Base-by-base conservation (phyloP, 2,113 vertebrate genomes). In the Archocentrus centrarchus region DNA sequence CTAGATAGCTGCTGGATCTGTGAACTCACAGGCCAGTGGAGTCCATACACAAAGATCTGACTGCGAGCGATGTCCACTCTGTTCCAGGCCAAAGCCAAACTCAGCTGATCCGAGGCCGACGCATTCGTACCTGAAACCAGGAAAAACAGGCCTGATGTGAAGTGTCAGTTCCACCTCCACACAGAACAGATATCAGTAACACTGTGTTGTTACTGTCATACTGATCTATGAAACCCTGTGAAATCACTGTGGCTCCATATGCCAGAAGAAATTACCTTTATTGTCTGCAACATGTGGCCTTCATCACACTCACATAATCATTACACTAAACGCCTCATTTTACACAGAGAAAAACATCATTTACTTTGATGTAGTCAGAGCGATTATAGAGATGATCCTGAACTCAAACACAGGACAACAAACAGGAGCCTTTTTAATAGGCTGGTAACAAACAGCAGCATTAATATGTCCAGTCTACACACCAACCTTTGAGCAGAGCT, bases 21-120 rank as follows among this genome's bases (percentile, higher is more conserved):
- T 11, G 6, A 1, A 89, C 91, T 97, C 94, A 99, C 98, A 60
- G 98, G 98, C 96, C 97, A 97, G 86, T 97, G 97, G 79, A 97
- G 97, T 81, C 98, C 98, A 0, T 98, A 98, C 57, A 99, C 97
- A 75, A 99, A 99, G 93, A 99, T 99, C 80, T 99, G 98, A 90
- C 97, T 99, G 73, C 97, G 96, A n/a, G 98, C 98, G 47, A 99
- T 99, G 86, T 99, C 98, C 32, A 99, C 98, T 7, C 98, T 94
- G 90, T 99, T 99, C 98, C 98, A 99, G 70, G 98, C 98, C 93
- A 99, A 94, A 32, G 98, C 98, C 93, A 99, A 84, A 60, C 98
- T 99, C 89, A 99, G 95, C 93, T 99, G 98, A 86, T 99, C 98
- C 0, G 97, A 97, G 0, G 98, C 97, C 0, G 98, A 98, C 0